Base-by-base conservation (phyloP, 2,888 invertebrate species). In the Operophtera brumata region DNA sequence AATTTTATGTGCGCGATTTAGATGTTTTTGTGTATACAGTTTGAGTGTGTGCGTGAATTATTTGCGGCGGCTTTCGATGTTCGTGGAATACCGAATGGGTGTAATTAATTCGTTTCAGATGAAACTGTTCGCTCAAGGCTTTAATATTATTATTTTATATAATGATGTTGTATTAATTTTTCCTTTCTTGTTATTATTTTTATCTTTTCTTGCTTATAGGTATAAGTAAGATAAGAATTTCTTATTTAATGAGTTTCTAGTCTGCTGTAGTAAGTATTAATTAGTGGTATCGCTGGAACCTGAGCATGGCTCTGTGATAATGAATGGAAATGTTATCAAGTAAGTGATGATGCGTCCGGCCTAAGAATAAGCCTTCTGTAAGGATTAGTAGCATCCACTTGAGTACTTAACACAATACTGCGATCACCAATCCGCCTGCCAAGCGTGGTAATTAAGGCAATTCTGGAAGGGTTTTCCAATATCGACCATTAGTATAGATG, bases 71-170 rank as follows among this genome's bases (percentile, higher is more conserved):
- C 70, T 77, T 78, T 77, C 82, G 80, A 84, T 84, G 81, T 80
- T 80, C 76, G 72, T 64, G 71, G 82, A 84, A 84, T 82, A 80
- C 80, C 78, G 82, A 85, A 86, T 82, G 74, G 75, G 67, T 78
- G 81, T 83, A 84, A 86, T 86, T 86, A 86, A 86, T 86, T 82
- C 76, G 77, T 82, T 84, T 83, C 80, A 79, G 72, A 81, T 79
- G 77, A 64, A 67, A 69, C 73, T 66, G 73, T 73, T 72, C 68
- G 64, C 58, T 67, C 57, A 63, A 66, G 60, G 53, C 57, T 63
- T 47, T 58, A 46, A 37, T 56, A 52, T 47, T 56, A 41, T 36
- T 45, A 20, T 45, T 46, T 40, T 25, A 39, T 12, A 34, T 32
- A 41, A 32, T 34, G 45, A 30, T 42, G 40, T 40, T 26, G 35